Conservation (phyloP, 2,113 vertebrate species). For the human (Homo sapiens) region DNA sequence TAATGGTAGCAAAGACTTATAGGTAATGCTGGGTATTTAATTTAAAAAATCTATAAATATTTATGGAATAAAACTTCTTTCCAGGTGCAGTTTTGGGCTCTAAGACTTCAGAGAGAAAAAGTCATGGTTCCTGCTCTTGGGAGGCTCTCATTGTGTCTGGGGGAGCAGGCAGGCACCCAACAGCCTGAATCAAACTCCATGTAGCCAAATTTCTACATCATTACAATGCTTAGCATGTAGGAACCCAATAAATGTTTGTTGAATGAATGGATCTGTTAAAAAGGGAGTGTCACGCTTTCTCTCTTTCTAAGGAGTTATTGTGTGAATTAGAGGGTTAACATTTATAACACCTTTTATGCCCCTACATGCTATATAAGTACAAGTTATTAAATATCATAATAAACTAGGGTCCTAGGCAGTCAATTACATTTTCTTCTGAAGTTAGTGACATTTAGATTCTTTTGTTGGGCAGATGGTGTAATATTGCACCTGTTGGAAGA, state of each 20-base stretch:
- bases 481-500: conserved; percentile 72
- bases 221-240: neutral
- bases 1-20: neutral
- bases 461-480: conserved; percentile 70
- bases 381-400: conserved; percentile 61
- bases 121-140: neutral
- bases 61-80: neutral
- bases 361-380: neutral
- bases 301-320: conserved; percentile 11
- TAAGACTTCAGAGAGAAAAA: neutral
- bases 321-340: neutral
- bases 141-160: neutral
- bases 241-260: conserved; percentile 22
- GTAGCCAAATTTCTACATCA: conserved; percentile 20
- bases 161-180: neutral
- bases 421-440: conserved; percentile 56
- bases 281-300: neutral
- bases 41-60: neutral
- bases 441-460: conserved; percentile 71
- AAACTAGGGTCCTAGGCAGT: conserved; percentile 50
- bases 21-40: neutral
- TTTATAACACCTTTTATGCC: conserved; percentile 35
- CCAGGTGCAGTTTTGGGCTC: neutral
- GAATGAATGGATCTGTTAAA: conserved; percentile 38
- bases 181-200: neutral